Base-by-base conservation (phyloP, 2,797 vertebrate species). In the Sciaenops ocellatus region DNA sequence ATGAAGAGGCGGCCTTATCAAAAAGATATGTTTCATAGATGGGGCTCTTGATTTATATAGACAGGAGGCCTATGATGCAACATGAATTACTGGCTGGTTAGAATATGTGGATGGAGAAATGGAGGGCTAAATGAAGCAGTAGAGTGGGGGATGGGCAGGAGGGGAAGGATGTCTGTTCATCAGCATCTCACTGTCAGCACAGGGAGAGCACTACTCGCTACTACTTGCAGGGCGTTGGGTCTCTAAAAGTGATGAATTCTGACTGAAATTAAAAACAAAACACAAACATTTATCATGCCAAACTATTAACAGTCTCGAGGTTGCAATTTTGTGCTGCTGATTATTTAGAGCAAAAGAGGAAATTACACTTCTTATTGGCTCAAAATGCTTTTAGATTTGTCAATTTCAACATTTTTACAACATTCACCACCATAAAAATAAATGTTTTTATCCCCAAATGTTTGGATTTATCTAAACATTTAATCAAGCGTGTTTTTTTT, bases 21-120 rank as follows among this genome's bases (percentile, higher is more conserved):
- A 89, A 93, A 90, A 94, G 83, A 92, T 86, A 90, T 87, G 86
- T 85, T 91, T 92, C 92, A 92, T 90, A 84, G 77, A 94, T 87
- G 85, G 77, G 61, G 47, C 66, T 81, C 73, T 70, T 92, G 87
- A 93, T 94, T 92, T 86, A 92, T 87, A 77, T 69, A 65, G 87
- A 90, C 80, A 79, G 78, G 67, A 30, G 68, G 38, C 56, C 78
- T 71, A 89, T 90, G 90, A 93, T 85, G 87, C 83, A 90, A 90
- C 82, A 84, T 90, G 83, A 93, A 88, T 90, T 86, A 92, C 86
- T 46, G 63, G 67, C 47, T 84, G 75, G 76, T 83, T 83, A 78
- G 84, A 77, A 86, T 72, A 68, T 7, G 41, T 51, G 59, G 68
- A 64, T 57, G 74, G 65, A 73, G 50, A 54, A 59, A 86, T 66